These are phyloP conservation scores for Ormyrus nitidulus DNA, from an alignment of 2,888 invertebrate species.

Conservation along the genomic window DNA sequence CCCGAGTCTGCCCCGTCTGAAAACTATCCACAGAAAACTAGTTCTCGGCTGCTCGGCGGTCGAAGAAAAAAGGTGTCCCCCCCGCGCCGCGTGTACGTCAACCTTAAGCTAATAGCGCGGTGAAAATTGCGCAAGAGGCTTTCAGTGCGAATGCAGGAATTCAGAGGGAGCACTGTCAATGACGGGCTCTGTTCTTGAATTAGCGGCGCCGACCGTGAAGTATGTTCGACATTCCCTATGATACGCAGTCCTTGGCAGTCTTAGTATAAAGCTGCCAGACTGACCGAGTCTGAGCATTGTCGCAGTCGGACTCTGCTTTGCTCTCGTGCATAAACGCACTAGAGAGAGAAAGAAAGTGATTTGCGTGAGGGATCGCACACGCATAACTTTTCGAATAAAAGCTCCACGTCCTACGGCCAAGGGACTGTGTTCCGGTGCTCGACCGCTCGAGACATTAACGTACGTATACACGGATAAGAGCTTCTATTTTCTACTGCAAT, in stretches of 20 bases:
- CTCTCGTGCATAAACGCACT: background rate
- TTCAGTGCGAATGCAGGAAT: slow-evolving; percentile 26
- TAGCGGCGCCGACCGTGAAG: slow-evolving; percentile 65
- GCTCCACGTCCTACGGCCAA: no score
- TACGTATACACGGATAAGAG: no score
- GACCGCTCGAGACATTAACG: no score
- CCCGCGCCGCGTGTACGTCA: background rate
- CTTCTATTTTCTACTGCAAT: no score
- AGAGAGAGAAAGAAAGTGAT: no score
- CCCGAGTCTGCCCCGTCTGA: no score
- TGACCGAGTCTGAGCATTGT: slow-evolving; percentile 39
- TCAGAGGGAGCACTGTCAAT: slow-evolving; percentile 62
- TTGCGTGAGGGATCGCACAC: no score
- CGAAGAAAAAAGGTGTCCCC: background rate
- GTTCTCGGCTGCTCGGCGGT: background rate
- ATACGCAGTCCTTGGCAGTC: slow-evolving; percentile 60
- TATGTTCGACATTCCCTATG: slow-evolving; percentile 61
- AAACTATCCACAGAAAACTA: background rate
- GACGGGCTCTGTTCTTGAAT: slow-evolving; percentile 68
- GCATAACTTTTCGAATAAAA: no score
- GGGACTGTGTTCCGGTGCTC: no score
- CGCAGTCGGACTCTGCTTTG: background rate
- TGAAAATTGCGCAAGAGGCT: slow-evolving; percentile 23
- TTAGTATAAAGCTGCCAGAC: slow-evolving; percentile 41
- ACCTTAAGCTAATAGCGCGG: slow-evolving; percentile 3